phyloP scores from a whole-genome alignment of 2,888 invertebrate species.

The Pyrocoelia pectoralis region DNA sequence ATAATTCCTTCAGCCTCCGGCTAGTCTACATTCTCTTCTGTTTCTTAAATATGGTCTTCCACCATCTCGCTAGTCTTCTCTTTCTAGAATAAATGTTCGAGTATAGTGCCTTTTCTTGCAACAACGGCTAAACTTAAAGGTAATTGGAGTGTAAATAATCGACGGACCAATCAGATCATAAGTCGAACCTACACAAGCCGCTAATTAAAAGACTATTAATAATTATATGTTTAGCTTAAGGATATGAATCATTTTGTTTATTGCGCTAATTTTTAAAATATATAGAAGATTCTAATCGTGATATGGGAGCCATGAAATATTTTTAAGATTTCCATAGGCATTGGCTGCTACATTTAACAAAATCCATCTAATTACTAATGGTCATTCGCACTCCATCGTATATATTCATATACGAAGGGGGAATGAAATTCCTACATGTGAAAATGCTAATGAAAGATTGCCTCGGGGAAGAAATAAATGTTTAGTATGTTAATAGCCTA shows the following conservation, averaged over 20 bases:
- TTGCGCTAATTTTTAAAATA: constrained; percentile 15
- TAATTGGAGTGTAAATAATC: constrained; percentile 49
- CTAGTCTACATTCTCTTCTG: constrained; percentile 44
- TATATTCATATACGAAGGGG: too few species aligned
- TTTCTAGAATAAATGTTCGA: constrained; percentile 26
- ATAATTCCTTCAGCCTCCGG: constrained; percentile 41
- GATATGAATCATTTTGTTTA: constrained; percentile 31
- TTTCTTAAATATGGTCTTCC: constrained; percentile 31
- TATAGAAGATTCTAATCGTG: neutral
- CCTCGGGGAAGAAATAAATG: too few species aligned
- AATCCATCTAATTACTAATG: too few species aligned
- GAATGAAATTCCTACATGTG: too few species aligned
- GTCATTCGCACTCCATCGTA: too few species aligned
- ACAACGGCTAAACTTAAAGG: constrained; percentile 35
- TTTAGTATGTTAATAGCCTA: too few species aligned
- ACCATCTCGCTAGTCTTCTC: constrained; percentile 20
- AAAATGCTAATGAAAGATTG: too few species aligned
- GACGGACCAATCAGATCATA: constrained; percentile 43
- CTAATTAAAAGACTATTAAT: constrained; percentile 46
- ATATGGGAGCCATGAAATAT: too few species aligned
- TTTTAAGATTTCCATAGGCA: too few species aligned
- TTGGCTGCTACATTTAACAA: too few species aligned
- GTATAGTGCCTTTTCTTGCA: constrained; percentile 23
- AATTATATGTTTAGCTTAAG: constrained; percentile 39
- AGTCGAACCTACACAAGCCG: constrained; percentile 42